Conservation (phyloP, 2,113 vertebrate species). For the Hippocampus abdominalis region DNA sequence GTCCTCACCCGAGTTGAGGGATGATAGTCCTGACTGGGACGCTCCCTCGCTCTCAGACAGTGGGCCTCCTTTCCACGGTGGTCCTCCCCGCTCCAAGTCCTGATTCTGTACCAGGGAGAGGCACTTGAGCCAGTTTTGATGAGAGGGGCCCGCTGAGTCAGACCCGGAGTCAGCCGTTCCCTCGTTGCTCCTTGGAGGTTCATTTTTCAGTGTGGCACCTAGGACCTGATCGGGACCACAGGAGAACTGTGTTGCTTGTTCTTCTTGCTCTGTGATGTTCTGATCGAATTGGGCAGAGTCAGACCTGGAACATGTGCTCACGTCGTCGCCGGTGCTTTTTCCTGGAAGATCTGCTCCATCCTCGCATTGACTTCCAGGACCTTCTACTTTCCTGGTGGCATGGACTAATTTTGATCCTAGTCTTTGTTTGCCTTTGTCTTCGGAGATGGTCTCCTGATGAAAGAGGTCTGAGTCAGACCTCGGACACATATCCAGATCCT, state of each 20-base stretch:
- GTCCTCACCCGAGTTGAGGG: conserved; percentile 83
- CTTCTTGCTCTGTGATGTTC: not conserved
- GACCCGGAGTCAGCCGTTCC: conserved; percentile 80
- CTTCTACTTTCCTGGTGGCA: not conserved
- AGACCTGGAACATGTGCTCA: not conserved
- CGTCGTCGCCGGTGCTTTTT: not conserved
- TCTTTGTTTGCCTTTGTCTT: not conserved
- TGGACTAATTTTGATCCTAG: not conserved
- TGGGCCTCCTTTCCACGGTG: conserved; percentile 23
- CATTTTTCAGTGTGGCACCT: not conserved
- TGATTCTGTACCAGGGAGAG: conserved; percentile 78
- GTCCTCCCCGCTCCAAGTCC: conserved; percentile 43
- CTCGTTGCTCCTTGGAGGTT: conserved; percentile 48
- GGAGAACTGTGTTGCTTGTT: not conserved
- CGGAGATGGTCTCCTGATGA: not conserved
- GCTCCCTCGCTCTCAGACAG: conserved; percentile 71
- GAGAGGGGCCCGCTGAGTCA: conserved; percentile 54
- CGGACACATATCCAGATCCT: not conserved
- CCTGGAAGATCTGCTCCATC: not conserved
- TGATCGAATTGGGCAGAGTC: not conserved
- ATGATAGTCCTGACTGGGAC: conserved; percentile 74
- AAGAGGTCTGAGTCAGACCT: not conserved
- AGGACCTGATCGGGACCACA: not conserved
- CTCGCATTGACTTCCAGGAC: not conserved
- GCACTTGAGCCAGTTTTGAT: conserved; percentile 73